A percentile compares a stretch with the other conserved stretches of the same genome.
Conservation (phyloP, 1,140 invertebrate species). For the Diuraphis noxia region DNA sequence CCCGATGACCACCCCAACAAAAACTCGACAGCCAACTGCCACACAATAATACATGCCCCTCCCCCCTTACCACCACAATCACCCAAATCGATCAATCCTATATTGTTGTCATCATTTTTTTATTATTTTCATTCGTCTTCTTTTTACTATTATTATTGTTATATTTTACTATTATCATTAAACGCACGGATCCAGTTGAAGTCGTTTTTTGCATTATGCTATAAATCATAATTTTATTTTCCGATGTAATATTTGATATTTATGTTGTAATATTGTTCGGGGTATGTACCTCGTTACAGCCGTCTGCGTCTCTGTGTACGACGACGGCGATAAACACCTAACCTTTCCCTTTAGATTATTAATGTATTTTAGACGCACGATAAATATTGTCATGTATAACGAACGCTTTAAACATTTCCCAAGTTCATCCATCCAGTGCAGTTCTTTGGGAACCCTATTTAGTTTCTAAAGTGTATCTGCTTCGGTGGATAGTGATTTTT, state of each 20-base stretch:
- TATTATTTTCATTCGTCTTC: not conserved
- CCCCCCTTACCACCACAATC: not conserved
- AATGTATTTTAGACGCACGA: not conserved
- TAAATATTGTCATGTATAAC: not conserved
- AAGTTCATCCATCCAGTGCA: not conserved
- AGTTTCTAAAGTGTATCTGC: not conserved
- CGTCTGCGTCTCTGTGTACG: not conserved
- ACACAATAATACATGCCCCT: not conserved
- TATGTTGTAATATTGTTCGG: not conserved
- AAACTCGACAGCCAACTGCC: not conserved
- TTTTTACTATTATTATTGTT: not conserved
- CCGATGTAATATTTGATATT: too few species aligned
- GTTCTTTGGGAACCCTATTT: not conserved
- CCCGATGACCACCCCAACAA: not conserved
- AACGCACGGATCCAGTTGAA: not conserved
- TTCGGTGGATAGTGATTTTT: not conserved
- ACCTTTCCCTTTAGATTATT: not conserved
- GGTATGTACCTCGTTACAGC: not conserved
- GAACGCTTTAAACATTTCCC: conserved; percentile 37
- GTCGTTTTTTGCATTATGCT: not conserved
- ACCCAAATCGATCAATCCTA: not conserved
- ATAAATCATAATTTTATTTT: not conserved
- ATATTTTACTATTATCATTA: not conserved
- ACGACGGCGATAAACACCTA: not conserved
- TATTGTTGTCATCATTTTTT: not conserved